Base-by-base conservation (phyloP, 53 echinoderm and acorn worm genomes). In the Temnopleurus reevesii region DNA sequence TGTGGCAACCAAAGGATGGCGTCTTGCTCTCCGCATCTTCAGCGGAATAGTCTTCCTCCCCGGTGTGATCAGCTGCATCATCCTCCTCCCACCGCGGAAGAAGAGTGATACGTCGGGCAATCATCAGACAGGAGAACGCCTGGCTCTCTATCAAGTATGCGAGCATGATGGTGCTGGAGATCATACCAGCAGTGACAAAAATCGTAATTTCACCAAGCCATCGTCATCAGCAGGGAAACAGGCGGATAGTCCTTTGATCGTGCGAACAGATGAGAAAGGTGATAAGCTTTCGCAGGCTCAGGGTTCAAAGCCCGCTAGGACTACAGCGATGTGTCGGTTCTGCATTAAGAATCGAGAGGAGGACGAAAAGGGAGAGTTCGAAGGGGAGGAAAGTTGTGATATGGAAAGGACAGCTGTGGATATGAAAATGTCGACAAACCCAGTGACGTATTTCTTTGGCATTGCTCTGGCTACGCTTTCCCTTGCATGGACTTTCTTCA, bases 401-500 rank as follows among this genome's bases (percentile, higher is more conserved):
- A 84, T 60, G 10, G 53, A 59, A 13, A 60, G 44, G 17, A 49
- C 63, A 13, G 38, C 59, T 21, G 61, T 47, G 30, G 51, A 66
- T 1, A 51, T 45, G 49, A 66, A 34, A 34, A 65, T 87, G 88
- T 65, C 66, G 23, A 87, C 10, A 46, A 65, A 53, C 51, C 88
- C 88, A 25, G 71, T 53, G 5, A 87, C 88, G 3, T 87, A 87
- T 66, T 87, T 87, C 88, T 87, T 87, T 21, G 46, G 51, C 1
- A 21, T 66, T 17, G 88, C 88, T 12, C 71, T 87, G 24, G 88
- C 88, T n/a, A 87, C 88, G 4, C 71, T 87, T 13, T 87, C 91
- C 8, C 25, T 91, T 8, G 84, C 91, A 6, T 85, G 85, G 85
- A 85, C 91, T 27, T 91, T 91, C 59, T 85, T 81, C 49, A 76